Conservation (phyloP, 2,113 vertebrate genomes). For the Leucopsar rothschildi region DNA sequence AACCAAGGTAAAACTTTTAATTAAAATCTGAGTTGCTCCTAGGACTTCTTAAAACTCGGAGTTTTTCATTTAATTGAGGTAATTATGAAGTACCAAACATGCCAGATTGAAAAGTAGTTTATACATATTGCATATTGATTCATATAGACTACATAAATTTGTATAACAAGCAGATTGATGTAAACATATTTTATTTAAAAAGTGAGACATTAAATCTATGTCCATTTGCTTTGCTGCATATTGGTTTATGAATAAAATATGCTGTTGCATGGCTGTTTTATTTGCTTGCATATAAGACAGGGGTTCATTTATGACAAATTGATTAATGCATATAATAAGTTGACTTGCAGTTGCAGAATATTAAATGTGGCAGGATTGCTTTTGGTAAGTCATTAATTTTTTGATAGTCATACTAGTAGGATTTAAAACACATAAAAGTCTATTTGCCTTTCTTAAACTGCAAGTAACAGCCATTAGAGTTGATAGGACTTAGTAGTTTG, state of each 20-base stretch:
- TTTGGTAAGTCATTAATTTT: constrained; percentile 49
- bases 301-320: constrained; percentile 33
- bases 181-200: constrained; percentile 18
- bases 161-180: not conserved
- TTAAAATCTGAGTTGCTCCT: constrained; percentile 64
- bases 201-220: not conserved
- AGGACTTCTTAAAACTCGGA: constrained; percentile 34
- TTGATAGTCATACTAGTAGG: not conserved
- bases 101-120: not conserved
- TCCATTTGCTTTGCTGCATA: constrained; percentile 7
- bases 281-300: not conserved
- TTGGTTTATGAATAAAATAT: constrained; percentile 39
- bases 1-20: constrained; percentile 67
- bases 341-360: constrained; percentile 9
- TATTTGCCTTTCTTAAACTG: constrained; percentile 15
- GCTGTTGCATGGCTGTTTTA: not conserved
- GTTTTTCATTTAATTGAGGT: constrained; percentile 24
- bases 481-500: not conserved
- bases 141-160: not conserved
- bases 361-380: constrained; percentile 13
- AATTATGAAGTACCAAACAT: constrained; percentile 34
- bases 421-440: constrained; percentile 20
- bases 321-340: constrained; percentile 52
- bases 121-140: not conserved
- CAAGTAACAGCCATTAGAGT: not conserved